Evolutionary conservation across 1,140 invertebrate species (phyloP).

Genomic region (Neomicropteryx cornuta): DNA sequence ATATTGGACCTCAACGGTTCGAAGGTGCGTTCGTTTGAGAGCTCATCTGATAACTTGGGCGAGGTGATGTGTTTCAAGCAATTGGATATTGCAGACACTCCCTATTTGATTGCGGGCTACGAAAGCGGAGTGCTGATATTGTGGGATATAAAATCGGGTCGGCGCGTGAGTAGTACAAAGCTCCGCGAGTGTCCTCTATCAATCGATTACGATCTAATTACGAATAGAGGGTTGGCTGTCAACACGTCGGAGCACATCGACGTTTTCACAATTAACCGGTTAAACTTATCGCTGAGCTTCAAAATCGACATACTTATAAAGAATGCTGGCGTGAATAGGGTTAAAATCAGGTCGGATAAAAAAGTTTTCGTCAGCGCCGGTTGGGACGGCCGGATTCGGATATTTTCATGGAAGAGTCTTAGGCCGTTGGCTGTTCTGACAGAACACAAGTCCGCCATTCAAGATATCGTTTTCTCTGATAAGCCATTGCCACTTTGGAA

Average conservation of each 20-base stretch:
- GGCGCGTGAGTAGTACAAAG: conserved; percentile 43
- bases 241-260: conserved; percentile 47
- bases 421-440: conserved; percentile 62
- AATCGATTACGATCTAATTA: conserved; percentile 52
- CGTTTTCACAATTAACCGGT: conserved; percentile 42
- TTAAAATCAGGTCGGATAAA: conserved; percentile 57
- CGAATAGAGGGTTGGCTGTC: conserved; percentile 51
- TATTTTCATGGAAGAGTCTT: conserved; percentile 69
- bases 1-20: conserved; percentile 45
- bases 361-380: conserved; percentile 65
- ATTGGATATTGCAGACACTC: conserved; percentile 38
- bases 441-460: conserved; percentile 53
- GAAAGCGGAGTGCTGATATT: conserved; percentile 53
- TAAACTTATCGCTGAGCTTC: conserved; percentile 43
- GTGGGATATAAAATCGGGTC: conserved; percentile 52
- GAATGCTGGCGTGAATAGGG: conserved; percentile 58
- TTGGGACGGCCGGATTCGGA: conserved; percentile 63
- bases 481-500: conserved; percentile 50
- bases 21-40: conserved; percentile 33
- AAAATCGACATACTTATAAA: conserved; percentile 49
- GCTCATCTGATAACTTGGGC: conserved; percentile 34
- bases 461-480: conserved; percentile 55
- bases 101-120: conserved; percentile 48
- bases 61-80: conserved; percentile 52
- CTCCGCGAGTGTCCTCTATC: conserved; percentile 55